Evolutionary conservation across 1,140 invertebrate species (phyloP).

Genomic region (Polypedilum pembai): DNA sequence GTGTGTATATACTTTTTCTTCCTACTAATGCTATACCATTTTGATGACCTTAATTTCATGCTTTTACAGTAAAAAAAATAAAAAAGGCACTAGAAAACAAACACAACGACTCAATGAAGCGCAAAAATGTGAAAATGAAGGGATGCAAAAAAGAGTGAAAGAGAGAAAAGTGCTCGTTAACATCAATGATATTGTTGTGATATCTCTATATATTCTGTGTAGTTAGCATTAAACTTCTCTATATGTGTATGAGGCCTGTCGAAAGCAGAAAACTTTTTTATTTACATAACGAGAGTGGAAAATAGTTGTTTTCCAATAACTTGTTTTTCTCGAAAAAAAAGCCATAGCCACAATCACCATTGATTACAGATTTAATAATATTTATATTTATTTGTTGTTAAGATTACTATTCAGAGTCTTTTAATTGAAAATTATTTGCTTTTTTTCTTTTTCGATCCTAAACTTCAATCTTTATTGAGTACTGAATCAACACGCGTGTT

Average conservation of each 20-base stretch:
- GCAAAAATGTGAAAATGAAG: constrained; percentile 5
- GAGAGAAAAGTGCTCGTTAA: neutral
- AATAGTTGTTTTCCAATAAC: too few relatives aligned
- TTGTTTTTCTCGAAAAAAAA: too few relatives aligned
- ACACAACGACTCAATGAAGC: neutral
- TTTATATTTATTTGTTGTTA: too few relatives aligned
- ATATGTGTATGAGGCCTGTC: neutral
- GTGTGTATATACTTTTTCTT: neutral
- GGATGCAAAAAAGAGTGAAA: neutral
- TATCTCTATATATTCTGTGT: neutral
- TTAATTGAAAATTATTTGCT: too few relatives aligned
- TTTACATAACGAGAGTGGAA: neutral
- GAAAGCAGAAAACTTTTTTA: neutral
- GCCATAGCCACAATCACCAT: too few relatives aligned
- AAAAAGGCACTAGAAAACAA: neutral
- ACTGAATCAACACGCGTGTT: too few relatives aligned
- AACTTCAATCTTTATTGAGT: too few relatives aligned
- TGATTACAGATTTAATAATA: too few relatives aligned
- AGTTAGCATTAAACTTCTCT: neutral
- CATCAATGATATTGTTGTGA: neutral
- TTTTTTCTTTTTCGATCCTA: too few relatives aligned
- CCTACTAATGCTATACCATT: neutral
- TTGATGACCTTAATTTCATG: constrained; percentile 7
- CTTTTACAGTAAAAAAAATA: neutral
- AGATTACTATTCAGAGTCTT: too few relatives aligned